Evolutionary conservation across 2,113 vertebrate genomes (phyloP).

Genomic region (Thamnophis sirtalis): DNA sequence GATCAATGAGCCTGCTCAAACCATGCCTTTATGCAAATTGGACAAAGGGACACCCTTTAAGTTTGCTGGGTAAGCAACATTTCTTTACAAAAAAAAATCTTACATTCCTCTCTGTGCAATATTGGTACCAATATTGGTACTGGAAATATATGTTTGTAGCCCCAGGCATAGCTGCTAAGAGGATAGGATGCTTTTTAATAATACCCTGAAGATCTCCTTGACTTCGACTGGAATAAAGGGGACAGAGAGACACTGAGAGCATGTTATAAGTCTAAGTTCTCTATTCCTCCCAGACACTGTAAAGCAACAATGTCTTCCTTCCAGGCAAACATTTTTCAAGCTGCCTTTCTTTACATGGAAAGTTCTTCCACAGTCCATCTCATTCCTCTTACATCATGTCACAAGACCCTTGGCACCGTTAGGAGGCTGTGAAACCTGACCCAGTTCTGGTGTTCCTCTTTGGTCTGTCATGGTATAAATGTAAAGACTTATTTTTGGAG

Average conservation of each 20-base stretch:
- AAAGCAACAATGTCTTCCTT: slow-evolving; percentile 47
- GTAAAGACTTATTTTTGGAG: slow-evolving; percentile 40
- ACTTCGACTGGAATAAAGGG: not conserved
- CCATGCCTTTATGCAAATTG: not conserved
- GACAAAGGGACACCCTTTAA: not conserved
- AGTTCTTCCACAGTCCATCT: slow-evolving; percentile 32
- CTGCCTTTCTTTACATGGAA: slow-evolving; percentile 57
- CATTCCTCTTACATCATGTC: slow-evolving; percentile 44
- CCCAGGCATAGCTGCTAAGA: not conserved
- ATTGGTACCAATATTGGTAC: not conserved
- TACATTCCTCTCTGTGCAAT: not conserved
- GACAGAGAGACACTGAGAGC: too few species aligned
- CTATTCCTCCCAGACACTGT: slow-evolving; percentile 9
- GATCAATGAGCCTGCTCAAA: not conserved
- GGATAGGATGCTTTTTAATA: slow-evolving; percentile 1
- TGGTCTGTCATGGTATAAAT: slow-evolving; percentile 48
- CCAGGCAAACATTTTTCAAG: slow-evolving; percentile 45
- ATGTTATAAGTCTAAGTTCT: slow-evolving; percentile 20
- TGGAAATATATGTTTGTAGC: not conserved
- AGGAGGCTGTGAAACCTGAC: slow-evolving; percentile 42
- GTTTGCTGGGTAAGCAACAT: too few species aligned
- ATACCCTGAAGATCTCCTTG: not conserved
- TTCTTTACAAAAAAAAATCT: not conserved
- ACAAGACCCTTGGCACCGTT: slow-evolving; percentile 52
- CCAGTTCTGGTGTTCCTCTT: slow-evolving; percentile 47